Base-by-base conservation (phyloP, 2,888 invertebrate genomes). In the Pyrgus malvae region DNA sequence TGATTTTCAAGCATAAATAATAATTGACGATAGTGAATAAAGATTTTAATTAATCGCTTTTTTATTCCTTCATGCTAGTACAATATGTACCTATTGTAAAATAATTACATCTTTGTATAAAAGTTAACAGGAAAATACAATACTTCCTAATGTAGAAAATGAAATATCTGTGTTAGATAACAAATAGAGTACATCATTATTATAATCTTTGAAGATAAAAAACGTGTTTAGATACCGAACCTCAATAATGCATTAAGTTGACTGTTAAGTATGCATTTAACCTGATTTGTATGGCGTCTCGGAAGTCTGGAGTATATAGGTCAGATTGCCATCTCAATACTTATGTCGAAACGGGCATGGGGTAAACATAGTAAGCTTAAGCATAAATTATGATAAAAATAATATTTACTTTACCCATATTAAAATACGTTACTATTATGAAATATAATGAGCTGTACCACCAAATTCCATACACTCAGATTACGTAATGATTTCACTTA, bases 311-410 rank as follows among this genome's bases (percentile, higher is more conserved):
- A 8, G 16, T 11, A 49, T 46, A 29, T 48, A 44, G 48, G 44
- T 59, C 49, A 31, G 9, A 45, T 57, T 60, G 49, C 46, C 31
- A 46, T 54, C 44, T 57, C 45, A 46, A 54, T 51, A 37, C 55
- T 33, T 38, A 16, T 51, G 68, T 70, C 63, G 70, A 72, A 69
- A 71, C 68, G 62, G 48, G 58, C 63, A 67, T 64, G 60, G 60
- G 57, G 67, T 70, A 76, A 78, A 78, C 76, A 74, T 67, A 69
- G 66, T 69, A 72, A 74, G 72, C 75, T 68, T 76, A 78, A 77
- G 74, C 72, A 81, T 83, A 78, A 83, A 84, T 80, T 80, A 79
- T 59, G 69, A 68, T 70, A 72, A 69, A 63, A 75, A 69, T 70
- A 80, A 83, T 80, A 82, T 85, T 83, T 82, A 76, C 74, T 60